Evolutionary conservation across 1,140 invertebrate genomes (phyloP).

Genomic region (Tigriopus japonicus): DNA sequence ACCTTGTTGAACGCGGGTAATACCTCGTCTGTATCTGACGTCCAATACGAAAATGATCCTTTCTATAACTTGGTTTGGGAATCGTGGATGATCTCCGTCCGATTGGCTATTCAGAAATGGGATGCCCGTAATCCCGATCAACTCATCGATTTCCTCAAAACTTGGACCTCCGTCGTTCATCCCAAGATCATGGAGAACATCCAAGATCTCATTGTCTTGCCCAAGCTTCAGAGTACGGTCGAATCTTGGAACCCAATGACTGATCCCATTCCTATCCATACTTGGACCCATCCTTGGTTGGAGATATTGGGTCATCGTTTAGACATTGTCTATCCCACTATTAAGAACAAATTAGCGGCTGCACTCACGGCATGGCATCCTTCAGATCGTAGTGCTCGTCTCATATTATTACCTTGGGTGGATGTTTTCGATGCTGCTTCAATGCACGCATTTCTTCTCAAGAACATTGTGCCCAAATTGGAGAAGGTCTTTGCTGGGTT

Average conservation of each 20-base stretch:
- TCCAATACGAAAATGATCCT: conserved; percentile 36
- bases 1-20: background rate
- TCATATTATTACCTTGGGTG: conserved; percentile 85
- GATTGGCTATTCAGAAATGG: conserved; percentile 33
- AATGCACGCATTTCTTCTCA: conserved; percentile 63
- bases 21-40: no score
- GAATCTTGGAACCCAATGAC: conserved; percentile 83
- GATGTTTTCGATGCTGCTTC: conserved; percentile 57
- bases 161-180: conserved; percentile 59
- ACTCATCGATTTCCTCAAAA: conserved; percentile 41
- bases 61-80: conserved; percentile 71
- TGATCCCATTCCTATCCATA: conserved; percentile 80
- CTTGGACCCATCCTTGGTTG: conserved; percentile 92
- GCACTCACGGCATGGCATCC: conserved; percentile 81
- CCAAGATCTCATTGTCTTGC: conserved; percentile 57
- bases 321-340: conserved; percentile 71
- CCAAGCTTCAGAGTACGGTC: conserved; percentile 54
- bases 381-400: conserved; percentile 67
- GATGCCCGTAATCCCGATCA: conserved; percentile 4
- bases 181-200: conserved; percentile 63
- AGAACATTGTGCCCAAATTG: conserved; percentile 78
- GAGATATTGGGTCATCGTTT: conserved; percentile 48
- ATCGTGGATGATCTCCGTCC: conserved; percentile 61
- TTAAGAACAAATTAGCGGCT: conserved; percentile 69
- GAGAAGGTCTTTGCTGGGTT: conserved; percentile 49